phyloP scores from a whole-genome alignment of 92 coral and sea anemone genomes.

The Porites divaricata region DNA sequence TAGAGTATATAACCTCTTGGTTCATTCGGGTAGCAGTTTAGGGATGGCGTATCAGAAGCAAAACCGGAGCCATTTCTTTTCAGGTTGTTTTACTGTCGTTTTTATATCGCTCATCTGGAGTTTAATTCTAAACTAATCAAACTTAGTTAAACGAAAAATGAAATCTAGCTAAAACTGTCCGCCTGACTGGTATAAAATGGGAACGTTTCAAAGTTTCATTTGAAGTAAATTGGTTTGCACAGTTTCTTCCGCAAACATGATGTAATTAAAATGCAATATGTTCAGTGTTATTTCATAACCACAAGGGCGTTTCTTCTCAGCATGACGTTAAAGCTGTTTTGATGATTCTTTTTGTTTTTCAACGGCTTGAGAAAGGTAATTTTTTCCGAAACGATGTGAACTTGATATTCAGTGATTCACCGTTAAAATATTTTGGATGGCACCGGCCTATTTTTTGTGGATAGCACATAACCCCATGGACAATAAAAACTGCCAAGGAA shows the following conservation, averaged over 20 bases:
- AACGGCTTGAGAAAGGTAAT: constrained; percentile 3
- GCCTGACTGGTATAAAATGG: constrained; percentile 43
- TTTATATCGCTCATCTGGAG: constrained; percentile 19
- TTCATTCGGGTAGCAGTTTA: not conserved
- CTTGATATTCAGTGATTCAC: constrained; percentile 21
- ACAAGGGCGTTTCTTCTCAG: constrained; percentile 48
- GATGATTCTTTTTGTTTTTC: constrained; percentile 31
- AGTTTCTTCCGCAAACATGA: constrained; percentile 16
- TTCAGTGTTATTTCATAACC: constrained; percentile 31
- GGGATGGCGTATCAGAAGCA: not conserved
- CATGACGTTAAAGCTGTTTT: constrained; percentile 16
- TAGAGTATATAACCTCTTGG: not conserved
- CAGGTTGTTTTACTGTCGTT: constrained; percentile 17
- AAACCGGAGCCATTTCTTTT: constrained; percentile 24
- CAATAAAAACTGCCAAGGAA: no score
- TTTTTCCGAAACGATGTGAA: constrained; percentile 32
- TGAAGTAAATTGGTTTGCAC: constrained; percentile 27
- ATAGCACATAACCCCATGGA: not conserved
- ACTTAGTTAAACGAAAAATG: constrained; percentile 21
- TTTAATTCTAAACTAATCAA: constrained; percentile 40
- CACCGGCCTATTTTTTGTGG: not conserved
- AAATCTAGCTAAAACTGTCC: constrained; percentile 16
- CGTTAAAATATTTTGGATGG: not conserved
- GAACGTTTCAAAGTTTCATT: constrained; percentile 26
- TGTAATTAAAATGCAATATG: constrained; percentile 27